Evolutionary conservation across 2,888 invertebrate genomes (phyloP).

Genomic region (Copidosoma aretas): DNA sequence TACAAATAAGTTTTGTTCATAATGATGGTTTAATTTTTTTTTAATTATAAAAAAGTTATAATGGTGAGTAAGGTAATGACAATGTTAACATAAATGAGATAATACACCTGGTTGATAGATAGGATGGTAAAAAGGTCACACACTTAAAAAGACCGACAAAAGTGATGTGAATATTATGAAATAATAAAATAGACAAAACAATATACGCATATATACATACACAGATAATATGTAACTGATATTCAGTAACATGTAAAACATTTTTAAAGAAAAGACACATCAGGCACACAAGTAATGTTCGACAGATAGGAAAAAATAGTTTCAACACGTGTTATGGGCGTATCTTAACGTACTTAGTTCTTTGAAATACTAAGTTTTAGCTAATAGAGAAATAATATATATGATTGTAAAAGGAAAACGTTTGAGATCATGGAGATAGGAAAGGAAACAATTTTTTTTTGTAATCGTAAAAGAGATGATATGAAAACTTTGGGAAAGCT

Average conservation of each 20-base stretch:
- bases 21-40: conserved; percentile 2
- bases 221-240: conserved; percentile 7
- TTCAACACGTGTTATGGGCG: conserved; percentile 35
- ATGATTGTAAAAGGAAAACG: conserved; percentile 31
- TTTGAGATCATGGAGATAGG: conserved; percentile 9
- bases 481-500: conserved; percentile 51
- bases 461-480: conserved; percentile 20
- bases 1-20: conserved; percentile 12
- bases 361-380: conserved; percentile 12
- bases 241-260: not conserved
- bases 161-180: conserved; percentile 21
- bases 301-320: conserved; percentile 31
- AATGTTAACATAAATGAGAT: no score
- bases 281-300: conserved; percentile 43
- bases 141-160: conserved; percentile 20
- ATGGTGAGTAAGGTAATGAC: no score
- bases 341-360: conserved; percentile 29
- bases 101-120: no score
- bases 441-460: not conserved
- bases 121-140: conserved; percentile 8
- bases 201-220: conserved; percentile 17
- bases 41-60: no score
- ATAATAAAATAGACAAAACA: conserved; percentile 5
- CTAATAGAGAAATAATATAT: conserved; percentile 35
- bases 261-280: conserved; percentile 41